Conservation (phyloP, 2,888 invertebrate species). For the Euproctis similis region DNA sequence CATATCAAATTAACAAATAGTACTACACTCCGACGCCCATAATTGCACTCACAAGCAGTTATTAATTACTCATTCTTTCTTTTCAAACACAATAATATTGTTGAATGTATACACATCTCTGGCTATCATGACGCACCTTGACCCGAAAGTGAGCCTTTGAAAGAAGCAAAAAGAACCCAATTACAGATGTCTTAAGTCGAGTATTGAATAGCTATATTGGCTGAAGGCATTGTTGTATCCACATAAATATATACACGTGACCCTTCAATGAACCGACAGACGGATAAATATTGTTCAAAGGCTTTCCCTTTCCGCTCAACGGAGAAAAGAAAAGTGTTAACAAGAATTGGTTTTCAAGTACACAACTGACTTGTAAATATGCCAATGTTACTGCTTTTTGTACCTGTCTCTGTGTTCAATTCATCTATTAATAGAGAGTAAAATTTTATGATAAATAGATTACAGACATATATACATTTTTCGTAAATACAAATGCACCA, state of each 20-base stretch:
- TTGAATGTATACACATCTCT: constrained; percentile 8
- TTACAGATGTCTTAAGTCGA: too few species aligned
- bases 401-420: too few species aligned
- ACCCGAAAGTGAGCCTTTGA: neutral
- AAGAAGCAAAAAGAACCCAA: too few species aligned
- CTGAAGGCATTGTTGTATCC: constrained; percentile 1
- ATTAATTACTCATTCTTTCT: constrained; percentile 8
- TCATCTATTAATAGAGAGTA: too few species aligned
- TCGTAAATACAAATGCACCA: too few species aligned
- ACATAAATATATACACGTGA: constrained; percentile 9
- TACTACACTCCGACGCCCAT: too few species aligned
- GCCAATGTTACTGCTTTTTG: too few species aligned
- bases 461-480: too few species aligned
- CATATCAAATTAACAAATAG: too few species aligned
- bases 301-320: constrained; percentile 26
- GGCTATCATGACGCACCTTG: constrained; percentile 6
- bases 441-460: too few species aligned
- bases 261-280: constrained; percentile 25
- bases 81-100: constrained; percentile 12
- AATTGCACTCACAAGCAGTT: constrained; percentile 7
- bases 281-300: constrained; percentile 26
- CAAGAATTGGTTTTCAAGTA: constrained; percentile 5
- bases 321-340: constrained; percentile 26
- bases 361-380: too few species aligned
- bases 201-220: too few species aligned